Evolutionary conservation across 2,888 invertebrate genomes (phyloP).

Genomic region (Gymnocheta viridis): DNA sequence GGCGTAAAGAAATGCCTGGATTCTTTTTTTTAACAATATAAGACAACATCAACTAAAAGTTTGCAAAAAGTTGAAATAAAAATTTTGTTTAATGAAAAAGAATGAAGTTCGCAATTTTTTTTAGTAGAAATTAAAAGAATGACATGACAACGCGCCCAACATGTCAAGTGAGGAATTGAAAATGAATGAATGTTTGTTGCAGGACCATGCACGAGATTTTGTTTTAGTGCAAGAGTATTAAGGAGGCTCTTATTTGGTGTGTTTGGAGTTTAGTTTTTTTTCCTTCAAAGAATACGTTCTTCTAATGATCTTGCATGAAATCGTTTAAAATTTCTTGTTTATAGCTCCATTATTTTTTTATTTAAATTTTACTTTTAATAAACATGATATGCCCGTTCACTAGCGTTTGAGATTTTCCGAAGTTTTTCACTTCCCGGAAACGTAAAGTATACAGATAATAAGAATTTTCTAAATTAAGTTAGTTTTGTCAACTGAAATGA

Average conservation of each 20-base stretch:
- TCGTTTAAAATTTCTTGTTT: too few relatives aligned
- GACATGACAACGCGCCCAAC: constrained; percentile 69
- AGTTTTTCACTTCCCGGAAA: too few relatives aligned
- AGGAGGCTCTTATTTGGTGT: not conserved
- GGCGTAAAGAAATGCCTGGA: constrained; percentile 56
- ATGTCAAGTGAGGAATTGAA: constrained; percentile 68
- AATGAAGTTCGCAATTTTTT: constrained; percentile 45
- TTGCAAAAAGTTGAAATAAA: constrained; percentile 44
- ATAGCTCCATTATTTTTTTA: too few relatives aligned
- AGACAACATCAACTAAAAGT: constrained; percentile 38
- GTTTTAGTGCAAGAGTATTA: not conserved
- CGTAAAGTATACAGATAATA: too few relatives aligned
- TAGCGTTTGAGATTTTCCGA: too few relatives aligned
- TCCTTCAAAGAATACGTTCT: too few relatives aligned
- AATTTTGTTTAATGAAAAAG: constrained; percentile 53
- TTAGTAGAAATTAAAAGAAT: constrained; percentile 64
- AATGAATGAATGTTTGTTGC: constrained; percentile 53
- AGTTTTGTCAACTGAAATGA: too few relatives aligned
- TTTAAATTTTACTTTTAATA: too few relatives aligned
- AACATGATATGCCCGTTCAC: too few relatives aligned
- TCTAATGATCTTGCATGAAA: too few relatives aligned
- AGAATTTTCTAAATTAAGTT: too few relatives aligned
- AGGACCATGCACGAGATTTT: constrained; percentile 14
- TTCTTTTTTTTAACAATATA: not conserved
- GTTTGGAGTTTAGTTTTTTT: not conserved